A percentile compares a stretch with the other conserved stretches of the same genome.
phyloP scores from a whole-genome alignment of 2,888 invertebrate species.

The Thereva nobilitata region DNA sequence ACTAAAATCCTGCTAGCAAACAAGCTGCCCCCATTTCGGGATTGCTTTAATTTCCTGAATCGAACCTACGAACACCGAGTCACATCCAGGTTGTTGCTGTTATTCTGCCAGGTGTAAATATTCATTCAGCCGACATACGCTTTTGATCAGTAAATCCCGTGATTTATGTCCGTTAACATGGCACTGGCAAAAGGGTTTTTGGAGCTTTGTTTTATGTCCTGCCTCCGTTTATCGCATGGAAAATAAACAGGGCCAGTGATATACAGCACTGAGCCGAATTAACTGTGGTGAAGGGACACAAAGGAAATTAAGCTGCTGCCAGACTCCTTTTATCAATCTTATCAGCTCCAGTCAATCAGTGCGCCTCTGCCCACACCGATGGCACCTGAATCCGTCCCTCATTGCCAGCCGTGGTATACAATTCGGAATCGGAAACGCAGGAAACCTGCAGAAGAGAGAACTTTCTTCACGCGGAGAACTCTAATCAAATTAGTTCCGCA shows the following conservation, averaged over 20 bases:
- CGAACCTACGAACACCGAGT: slow-evolving; percentile 8
- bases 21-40: background rate
- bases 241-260: slow-evolving; percentile 19
- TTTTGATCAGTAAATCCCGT: slow-evolving; percentile 33
- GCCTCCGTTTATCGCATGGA: slow-evolving; percentile 3
- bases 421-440: too few relatives aligned
- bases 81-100: slow-evolving; percentile 27
- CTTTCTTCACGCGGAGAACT: too few relatives aligned
- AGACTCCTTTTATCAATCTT: background rate
- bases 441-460: too few relatives aligned
- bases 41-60: slow-evolving; percentile 33
- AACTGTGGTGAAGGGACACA: background rate
- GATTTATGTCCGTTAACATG: slow-evolving; percentile 31
- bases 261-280: slow-evolving; percentile 22
- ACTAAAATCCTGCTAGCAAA: too few relatives aligned
- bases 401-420: too few relatives aligned
- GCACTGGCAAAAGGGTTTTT: slow-evolving; percentile 29
- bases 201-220: slow-evolving; percentile 30
- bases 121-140: slow-evolving; percentile 27
- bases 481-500: too few relatives aligned
- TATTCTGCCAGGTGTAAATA: slow-evolving; percentile 32
- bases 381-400: too few relatives aligned
- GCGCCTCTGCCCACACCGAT: too few relatives aligned
- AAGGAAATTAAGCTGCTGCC: slow-evolving; percentile 12
- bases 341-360: background rate